Base-by-base conservation (phyloP, 2,113 vertebrate species). In the Jaculus jaculus region DNA sequence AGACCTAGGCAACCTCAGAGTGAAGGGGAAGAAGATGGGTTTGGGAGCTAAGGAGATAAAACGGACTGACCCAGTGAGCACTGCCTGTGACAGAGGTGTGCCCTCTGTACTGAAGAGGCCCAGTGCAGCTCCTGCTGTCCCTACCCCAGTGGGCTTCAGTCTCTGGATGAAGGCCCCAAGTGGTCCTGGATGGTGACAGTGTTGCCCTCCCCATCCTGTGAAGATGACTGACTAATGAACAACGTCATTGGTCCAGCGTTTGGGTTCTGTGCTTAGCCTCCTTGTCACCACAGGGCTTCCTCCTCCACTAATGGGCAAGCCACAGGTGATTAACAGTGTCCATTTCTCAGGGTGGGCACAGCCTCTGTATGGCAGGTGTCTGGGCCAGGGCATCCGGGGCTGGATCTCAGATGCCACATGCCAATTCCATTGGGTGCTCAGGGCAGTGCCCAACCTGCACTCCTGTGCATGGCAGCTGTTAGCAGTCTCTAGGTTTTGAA, bases 141-240 rank as follows among this genome's bases (percentile, higher is more conserved):
- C 72, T 58, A 20, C 16, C 5, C 9, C 5, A 2, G 10, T 3
- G 3, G 65, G 63, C 13, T 5, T 73, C 9, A 0, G 11, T 9
- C 23, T 69, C 30, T 66, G 61, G 0, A 20, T 3, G 18, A 28
- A 34, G 61, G 5, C 24, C 54, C 15, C 6, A 0, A 34, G n/a
- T 34, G 74, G 26, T 28, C 39, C 39, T 47, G 20, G 30, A 0
- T 11, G n/a, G 37, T 4, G 13, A 2, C 8, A 8, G 85, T 15
- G 39, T 4, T 0, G 4, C 20, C 65, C 7, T 47, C 58, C 28
- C 30, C 3, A 10, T 24, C n/a, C 90, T 21, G 30, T 37, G 73
- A 32, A 23, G 10, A 2, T 51, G 24, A 5, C 16, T 32, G 47
- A 20, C 54, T 37, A 21, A 74, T 32, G 11, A 7, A 30, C 18